A percentile compares a stretch with the other conserved stretches of the same genome.
Conservation (phyloP, 1,140 invertebrate genomes). For the Phenacoccus solenopsis region DNA sequence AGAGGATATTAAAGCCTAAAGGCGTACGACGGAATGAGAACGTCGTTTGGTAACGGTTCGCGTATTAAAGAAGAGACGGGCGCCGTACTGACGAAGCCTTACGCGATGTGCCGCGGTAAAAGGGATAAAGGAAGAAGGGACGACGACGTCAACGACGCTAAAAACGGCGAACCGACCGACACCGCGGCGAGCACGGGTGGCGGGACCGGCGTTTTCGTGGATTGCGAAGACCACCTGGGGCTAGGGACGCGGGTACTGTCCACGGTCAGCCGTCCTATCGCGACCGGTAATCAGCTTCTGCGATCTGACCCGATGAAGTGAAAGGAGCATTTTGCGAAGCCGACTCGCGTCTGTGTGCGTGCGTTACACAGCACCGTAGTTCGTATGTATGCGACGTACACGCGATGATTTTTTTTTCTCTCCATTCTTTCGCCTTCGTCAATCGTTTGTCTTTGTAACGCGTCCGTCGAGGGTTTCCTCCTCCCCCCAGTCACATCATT, state of each 20-base stretch:
- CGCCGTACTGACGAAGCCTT: slow-evolving; percentile 16
- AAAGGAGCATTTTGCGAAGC: neutral
- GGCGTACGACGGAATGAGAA: slow-evolving; percentile 16
- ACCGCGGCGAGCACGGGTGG: neutral
- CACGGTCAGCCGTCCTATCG: slow-evolving; percentile 12
- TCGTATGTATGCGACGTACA: neutral
- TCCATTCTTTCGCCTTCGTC: too few species aligned
- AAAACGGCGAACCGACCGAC: neutral
- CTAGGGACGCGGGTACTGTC: slow-evolving; percentile 15
- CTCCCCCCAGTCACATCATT: too few species aligned
- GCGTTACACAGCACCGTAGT: neutral
- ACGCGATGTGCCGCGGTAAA: neutral
- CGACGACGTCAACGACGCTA: neutral
- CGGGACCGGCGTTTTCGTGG: slow-evolving; percentile 1
- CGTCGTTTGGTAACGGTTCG: slow-evolving; percentile 16
- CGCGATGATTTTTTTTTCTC: neutral
- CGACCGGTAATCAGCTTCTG: slow-evolving; percentile 15
- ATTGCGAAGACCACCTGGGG: slow-evolving; percentile 14
- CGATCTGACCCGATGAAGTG: slow-evolving; percentile 12
- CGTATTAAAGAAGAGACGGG: slow-evolving; percentile 3
- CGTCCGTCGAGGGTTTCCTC: too few species aligned
- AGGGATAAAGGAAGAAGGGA: neutral
- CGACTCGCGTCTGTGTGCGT: neutral
- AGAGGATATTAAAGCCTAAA: slow-evolving; percentile 18
- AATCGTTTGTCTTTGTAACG: too few species aligned